Evolutionary conservation across 2,888 invertebrate genomes (phyloP), one percentile per base, ranked within the genome.

Genomic region (Papilio demoleus): DNA sequence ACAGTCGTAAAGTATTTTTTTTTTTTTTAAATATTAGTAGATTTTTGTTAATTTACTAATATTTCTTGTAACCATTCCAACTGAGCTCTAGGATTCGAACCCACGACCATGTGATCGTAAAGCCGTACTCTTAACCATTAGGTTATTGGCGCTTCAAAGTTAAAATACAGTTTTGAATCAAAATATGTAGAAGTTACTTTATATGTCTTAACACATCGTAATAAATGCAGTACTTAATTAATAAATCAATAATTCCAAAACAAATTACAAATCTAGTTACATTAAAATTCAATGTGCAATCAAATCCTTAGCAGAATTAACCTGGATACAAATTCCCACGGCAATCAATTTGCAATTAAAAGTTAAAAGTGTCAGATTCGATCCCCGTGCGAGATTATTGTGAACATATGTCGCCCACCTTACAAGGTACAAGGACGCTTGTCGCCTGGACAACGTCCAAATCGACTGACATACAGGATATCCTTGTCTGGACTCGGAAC

Each of bases 381-480:
- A 67, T 67, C 60, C 67, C 50, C 60, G 60, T 50, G n/a, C 31
- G 8, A 34, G 67, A 67, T 67, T 60, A 17, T 17, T 8, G n/a
- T 12, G 36, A 58, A 68, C 62, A 68, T 45, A 45, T 68, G 67
- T 68, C 62, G 19, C 11, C 22, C 14, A 14, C 63, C 68, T 34
- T 63, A 68, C 42, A 68, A 45, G 68, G 68, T 24, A 17, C 68
- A 62, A 67, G 68, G 68, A 58, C 68, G 42, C 17, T 62, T 17
- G 62, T 27, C 24, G 59, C 22, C 56, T 68, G 68, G 68, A 68
- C 45, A 31, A 19, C 36, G 42, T 67, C 63, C 63, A 63, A 68
- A 12, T 34, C 31, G 31, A 40, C 42, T 5, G n/a, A 6, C 27
- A n/a, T n/a, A 36, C 66, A 66, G 67, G 67, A 67, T 50, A 61